Evolutionary conservation across 2,888 invertebrate species (phyloP).

Genomic region (Latheticus oryzae): DNA sequence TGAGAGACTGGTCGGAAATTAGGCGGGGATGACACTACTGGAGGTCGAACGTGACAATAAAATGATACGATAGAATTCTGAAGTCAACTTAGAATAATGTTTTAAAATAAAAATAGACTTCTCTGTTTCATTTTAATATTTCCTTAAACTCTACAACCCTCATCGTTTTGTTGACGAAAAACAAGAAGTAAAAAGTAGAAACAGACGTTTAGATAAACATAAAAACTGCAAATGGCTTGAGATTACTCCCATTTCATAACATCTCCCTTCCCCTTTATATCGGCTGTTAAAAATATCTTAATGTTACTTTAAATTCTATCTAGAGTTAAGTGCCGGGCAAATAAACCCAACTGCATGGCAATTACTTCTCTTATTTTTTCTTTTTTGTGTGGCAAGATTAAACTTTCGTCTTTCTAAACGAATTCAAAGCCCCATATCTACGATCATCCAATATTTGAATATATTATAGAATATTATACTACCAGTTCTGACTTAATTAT

Average conservation of each 20-base stretch:
- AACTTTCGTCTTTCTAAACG: conserved; percentile 8
- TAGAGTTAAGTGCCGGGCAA: conserved; percentile 63
- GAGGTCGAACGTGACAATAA: too few relatives aligned
- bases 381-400: conserved; percentile 4
- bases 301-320: conserved; percentile 64
- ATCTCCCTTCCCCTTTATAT: conserved; percentile 59
- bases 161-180: too few relatives aligned
- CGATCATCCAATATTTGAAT: conserved; percentile 39
- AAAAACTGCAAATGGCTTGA: conserved; percentile 59
- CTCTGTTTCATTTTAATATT: too few relatives aligned
- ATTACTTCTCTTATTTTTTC: conserved; percentile 15
- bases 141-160: too few relatives aligned
- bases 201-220: conserved; percentile 61
- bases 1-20: conserved; percentile 6
- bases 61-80: too few relatives aligned
- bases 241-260: conserved; percentile 60
- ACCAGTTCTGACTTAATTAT: too few relatives aligned
- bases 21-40: background rate
- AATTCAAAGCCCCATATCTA: conserved; percentile 9
- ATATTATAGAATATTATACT: conserved; percentile 36
- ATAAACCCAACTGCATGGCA: conserved; percentile 49
- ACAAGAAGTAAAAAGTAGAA: conserved; percentile 44
- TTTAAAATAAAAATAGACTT: too few relatives aligned
- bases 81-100: too few relatives aligned
- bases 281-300: conserved; percentile 64